phyloP scores from a whole-genome alignment of 2,113 vertebrate species.

The Dinomys branickii region DNA sequence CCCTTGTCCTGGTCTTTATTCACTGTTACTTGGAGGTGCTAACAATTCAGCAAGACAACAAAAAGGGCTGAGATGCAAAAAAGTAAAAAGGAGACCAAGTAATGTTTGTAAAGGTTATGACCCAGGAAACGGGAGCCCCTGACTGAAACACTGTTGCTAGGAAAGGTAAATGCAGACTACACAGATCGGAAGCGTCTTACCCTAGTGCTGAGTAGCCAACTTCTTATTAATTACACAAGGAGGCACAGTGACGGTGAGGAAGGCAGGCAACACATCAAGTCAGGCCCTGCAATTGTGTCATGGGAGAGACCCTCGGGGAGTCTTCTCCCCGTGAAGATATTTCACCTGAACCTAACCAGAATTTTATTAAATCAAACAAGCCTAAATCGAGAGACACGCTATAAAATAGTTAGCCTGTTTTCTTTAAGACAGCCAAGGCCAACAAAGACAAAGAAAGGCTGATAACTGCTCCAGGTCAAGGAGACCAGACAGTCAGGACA shows the following conservation, averaged over 20 bases:
- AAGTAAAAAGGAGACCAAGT: background rate
- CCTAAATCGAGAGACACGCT: background rate
- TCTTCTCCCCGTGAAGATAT: fast-evolving
- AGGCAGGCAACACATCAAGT: background rate
- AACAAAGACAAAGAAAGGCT: background rate
- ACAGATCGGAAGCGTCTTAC: background rate
- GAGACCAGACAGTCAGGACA: background rate
- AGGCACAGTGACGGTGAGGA: background rate
- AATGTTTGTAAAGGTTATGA: background rate
- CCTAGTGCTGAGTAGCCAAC: background rate
- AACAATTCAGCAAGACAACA: background rate
- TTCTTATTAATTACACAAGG: background rate
- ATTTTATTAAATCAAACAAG: background rate
- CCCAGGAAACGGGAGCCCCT: background rate
- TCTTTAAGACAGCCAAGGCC: background rate
- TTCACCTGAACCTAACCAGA: background rate
- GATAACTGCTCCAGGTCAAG: background rate
- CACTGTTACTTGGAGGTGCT: background rate
- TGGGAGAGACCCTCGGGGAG: fast-evolving
- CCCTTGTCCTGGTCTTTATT: fast-evolving
- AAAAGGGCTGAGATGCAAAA: background rate
- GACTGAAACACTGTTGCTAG: background rate
- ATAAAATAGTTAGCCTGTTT: background rate
- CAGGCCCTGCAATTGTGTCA: no score
- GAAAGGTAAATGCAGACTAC: background rate